A percentile compares a stretch with the other conserved stretches of the same genome.
Conservation (phyloP, 2,888 invertebrate species). For the Acrobasis suavella region DNA sequence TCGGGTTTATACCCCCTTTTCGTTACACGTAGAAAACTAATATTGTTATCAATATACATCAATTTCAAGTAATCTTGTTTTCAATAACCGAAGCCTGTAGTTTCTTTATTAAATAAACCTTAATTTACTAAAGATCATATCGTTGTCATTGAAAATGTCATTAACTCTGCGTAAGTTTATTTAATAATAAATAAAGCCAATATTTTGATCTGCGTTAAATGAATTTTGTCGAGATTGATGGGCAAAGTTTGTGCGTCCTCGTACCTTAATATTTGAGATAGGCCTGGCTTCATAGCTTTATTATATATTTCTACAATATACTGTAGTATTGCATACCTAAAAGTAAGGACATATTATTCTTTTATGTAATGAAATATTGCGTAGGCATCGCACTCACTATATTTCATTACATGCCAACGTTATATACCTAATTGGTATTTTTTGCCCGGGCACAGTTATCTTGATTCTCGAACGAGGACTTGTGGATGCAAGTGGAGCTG, state of each 20-base stretch:
- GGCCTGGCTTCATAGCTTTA: slow-evolving; percentile 4
- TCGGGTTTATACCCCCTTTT: too few relatives aligned
- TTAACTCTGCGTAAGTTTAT: not conserved
- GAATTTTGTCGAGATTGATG: slow-evolving; percentile 17
- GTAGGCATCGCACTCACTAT: too few relatives aligned
- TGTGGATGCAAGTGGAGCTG: too few relatives aligned
- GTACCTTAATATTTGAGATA: slow-evolving; percentile 6
- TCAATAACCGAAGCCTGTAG: not conserved
- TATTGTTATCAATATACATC: too few relatives aligned
- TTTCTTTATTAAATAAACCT: not conserved
- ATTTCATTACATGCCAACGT: too few relatives aligned
- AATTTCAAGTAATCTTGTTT: too few relatives aligned
- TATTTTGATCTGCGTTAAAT: slow-evolving; percentile 18
- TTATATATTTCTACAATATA: slow-evolving; percentile 4
- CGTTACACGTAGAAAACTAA: too few relatives aligned
- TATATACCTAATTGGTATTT: too few relatives aligned
- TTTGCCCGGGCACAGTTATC: too few relatives aligned
- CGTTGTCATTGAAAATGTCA: not conserved
- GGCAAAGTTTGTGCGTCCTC: slow-evolving; percentile 16
- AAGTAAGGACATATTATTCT: too few relatives aligned
- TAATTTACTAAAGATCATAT: not conserved
- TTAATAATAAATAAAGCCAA: slow-evolving; percentile 11
- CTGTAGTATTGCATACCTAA: not conserved
- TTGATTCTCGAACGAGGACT: too few relatives aligned
- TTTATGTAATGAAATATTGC: too few relatives aligned